Percentiles rank a stretch among this genome's conserved stretches.
Evolutionary conservation across 2,113 vertebrate species (phyloP).

Genomic region (Urocitellus parryii): DNA sequence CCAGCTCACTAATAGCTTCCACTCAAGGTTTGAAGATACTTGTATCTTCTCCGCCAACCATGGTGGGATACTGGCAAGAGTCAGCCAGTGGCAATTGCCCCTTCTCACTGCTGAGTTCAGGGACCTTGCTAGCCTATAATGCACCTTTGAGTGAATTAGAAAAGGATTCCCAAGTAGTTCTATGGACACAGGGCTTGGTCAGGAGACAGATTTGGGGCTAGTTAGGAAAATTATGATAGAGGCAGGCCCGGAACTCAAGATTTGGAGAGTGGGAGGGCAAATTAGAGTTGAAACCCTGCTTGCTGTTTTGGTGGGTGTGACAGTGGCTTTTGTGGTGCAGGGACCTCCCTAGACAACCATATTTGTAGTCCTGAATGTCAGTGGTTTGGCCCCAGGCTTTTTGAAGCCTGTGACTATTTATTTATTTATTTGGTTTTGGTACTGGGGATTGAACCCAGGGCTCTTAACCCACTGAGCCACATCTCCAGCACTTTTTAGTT

Average conservation of each 20-base stretch:
- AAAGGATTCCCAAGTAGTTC: neutral
- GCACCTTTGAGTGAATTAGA: neutral
- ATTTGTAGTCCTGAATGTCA: neutral
- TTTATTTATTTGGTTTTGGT: too few relatives aligned
- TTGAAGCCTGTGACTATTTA: neutral
- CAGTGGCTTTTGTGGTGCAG: neutral
- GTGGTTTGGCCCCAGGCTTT: neutral
- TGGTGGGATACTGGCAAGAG: neutral
- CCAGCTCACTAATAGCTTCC: neutral
- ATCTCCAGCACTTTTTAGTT: too few relatives aligned
- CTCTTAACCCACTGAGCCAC: too few relatives aligned
- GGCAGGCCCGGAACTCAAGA: neutral
- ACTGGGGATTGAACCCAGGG: too few relatives aligned
- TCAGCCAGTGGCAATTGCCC: neutral
- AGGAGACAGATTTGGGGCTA: slow-evolving; percentile 16
- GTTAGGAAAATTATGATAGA: neutral
- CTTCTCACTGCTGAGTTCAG: neutral
- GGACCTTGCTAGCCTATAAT: neutral
- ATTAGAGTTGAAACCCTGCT: neutral
- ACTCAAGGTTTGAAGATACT: neutral
- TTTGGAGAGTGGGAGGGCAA: neutral
- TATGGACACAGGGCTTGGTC: neutral
- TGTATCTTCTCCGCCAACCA: neutral
- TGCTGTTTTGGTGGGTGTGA: slow-evolving; percentile 1
- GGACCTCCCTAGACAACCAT: neutral